phyloP scores from a whole-genome alignment of 2,113 vertebrate species.

The Phylloscopus trochiloides region DNA sequence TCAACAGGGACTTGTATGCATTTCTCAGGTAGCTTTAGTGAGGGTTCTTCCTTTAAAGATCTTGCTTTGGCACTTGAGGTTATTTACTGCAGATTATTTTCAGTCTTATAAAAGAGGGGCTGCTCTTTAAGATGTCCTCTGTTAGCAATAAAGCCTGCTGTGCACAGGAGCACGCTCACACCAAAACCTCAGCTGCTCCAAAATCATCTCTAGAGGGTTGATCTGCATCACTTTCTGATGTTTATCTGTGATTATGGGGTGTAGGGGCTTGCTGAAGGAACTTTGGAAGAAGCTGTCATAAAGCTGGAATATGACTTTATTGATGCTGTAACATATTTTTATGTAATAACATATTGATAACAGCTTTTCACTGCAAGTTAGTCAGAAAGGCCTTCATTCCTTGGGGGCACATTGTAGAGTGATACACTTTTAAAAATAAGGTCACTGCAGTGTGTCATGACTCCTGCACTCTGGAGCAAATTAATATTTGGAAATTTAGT shows the following conservation, averaged over 20 bases:
- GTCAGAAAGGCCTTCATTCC: background rate
- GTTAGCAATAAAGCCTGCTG: background rate
- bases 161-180: background rate
- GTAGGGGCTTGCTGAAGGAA: background rate
- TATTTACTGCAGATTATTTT: background rate
- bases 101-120: background rate
- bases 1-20: background rate
- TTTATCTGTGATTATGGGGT: background rate
- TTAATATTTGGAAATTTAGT: background rate
- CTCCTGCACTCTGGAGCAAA: background rate
- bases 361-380: background rate
- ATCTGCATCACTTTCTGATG: background rate
- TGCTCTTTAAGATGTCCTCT: background rate
- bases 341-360: background rate
- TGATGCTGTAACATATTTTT: background rate
- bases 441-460: background rate
- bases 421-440: background rate
- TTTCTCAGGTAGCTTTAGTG: background rate
- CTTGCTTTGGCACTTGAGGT: background rate
- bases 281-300: background rate
- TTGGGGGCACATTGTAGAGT: accelerated
- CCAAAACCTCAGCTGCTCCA: background rate
- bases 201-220: background rate
- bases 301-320: background rate
- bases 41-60: background rate